Evolutionary conservation across 2,797 vertebrate species (phyloP).

Genomic region (Prionace glauca): DNA sequence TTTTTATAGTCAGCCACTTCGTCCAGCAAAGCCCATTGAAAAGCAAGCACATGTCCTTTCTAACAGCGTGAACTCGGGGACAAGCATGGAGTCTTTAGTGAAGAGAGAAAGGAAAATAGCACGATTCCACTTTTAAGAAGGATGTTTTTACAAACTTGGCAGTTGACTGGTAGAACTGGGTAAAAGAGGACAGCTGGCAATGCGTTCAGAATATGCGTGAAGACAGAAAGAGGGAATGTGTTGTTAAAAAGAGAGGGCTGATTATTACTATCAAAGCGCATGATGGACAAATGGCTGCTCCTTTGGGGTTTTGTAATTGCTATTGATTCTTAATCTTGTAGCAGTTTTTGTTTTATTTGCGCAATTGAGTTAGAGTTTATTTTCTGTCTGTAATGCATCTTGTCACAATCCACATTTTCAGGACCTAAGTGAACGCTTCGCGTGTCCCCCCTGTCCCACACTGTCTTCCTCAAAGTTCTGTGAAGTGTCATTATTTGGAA

Average conservation of each 20-base stretch:
- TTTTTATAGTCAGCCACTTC: conserved; percentile 36
- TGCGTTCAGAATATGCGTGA: not conserved
- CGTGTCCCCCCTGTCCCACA: not conserved
- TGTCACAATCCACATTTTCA: conserved; percentile 23
- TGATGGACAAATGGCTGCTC: not conserved
- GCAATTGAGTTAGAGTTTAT: not conserved
- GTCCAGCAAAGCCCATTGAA: not conserved
- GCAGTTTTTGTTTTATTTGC: conserved; percentile 16
- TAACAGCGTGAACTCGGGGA: not conserved
- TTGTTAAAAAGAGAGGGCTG: not conserved
- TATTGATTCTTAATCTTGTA: conserved; percentile 32
- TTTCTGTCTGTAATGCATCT: not conserved
- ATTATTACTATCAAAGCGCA: not conserved
- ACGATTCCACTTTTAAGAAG: not conserved
- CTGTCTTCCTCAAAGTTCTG: not conserved
- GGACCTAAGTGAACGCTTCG: not conserved
- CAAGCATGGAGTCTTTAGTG: not conserved
- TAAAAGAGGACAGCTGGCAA: not conserved
- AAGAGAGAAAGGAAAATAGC: not conserved
- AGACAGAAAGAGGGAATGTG: not conserved
- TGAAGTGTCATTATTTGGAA: conserved; percentile 29
- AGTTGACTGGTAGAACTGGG: not conserved
- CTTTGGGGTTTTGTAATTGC: conserved; percentile 14
- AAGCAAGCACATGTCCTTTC: not conserved
- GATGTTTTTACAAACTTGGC: not conserved